Evolutionary conservation across 2,888 invertebrate genomes (phyloP).

Genomic region (Parascotia fuliginaria): DNA sequence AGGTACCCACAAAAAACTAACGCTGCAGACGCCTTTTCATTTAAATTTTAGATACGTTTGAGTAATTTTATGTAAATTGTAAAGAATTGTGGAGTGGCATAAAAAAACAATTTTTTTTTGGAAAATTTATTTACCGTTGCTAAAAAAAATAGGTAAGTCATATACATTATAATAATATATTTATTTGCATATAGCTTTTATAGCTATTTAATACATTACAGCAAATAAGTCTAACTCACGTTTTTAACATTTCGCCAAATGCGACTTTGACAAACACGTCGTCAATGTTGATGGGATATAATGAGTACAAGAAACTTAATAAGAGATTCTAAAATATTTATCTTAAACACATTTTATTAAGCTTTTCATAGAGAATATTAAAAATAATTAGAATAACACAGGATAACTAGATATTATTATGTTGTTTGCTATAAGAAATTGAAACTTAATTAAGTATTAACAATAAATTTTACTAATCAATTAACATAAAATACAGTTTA

Average conservation of each 20-base stretch:
- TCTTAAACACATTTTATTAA: background rate
- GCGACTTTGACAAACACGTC: background rate
- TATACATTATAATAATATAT: constrained; percentile 41
- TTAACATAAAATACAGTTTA: constrained; percentile 44
- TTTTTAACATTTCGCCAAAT: constrained; percentile 20
- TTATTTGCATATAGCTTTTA: constrained; percentile 40
- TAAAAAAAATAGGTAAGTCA: constrained; percentile 76
- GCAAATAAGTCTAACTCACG: constrained; percentile 42
- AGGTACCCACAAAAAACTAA: constrained; percentile 57
- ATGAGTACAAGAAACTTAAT: constrained; percentile 8
- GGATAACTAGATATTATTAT: background rate
- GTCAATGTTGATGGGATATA: constrained; percentile 15
- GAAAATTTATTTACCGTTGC: constrained; percentile 64
- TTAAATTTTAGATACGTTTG: constrained; percentile 41
- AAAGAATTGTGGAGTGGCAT: constrained; percentile 20
- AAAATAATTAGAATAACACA: background rate
- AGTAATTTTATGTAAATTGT: constrained; percentile 43
- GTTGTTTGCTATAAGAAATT: constrained; percentile 8
- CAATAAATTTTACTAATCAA: constrained; percentile 13
- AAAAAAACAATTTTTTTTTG: constrained; percentile 39
- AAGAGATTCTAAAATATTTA: constrained; percentile 38
- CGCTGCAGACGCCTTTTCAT: constrained; percentile 28
- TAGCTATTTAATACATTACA: constrained; percentile 50
- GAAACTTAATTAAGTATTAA: constrained; percentile 20
- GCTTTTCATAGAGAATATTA: background rate